phyloP scores from a whole-genome alignment of 2,888 invertebrate species.

The Mamestra brassicae region DNA sequence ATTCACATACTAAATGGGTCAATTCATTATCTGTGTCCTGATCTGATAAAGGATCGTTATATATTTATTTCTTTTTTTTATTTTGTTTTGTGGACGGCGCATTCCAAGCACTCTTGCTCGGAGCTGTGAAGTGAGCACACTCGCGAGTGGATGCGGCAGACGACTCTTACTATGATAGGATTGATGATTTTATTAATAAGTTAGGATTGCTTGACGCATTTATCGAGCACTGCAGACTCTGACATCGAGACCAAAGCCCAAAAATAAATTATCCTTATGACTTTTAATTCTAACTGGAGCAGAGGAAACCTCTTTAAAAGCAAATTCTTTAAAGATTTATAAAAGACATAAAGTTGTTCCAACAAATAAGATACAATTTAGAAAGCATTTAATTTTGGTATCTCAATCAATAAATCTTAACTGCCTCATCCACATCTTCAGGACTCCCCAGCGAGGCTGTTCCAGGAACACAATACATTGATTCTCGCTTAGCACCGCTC shows the following conservation, averaged over 20 bases:
- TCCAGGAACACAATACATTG: conserved; percentile 88
- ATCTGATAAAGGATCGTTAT: conserved; percentile 87
- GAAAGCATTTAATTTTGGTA: background rate
- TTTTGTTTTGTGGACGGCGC: conserved; percentile 78
- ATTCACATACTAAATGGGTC: conserved; percentile 88
- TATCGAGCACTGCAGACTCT: background rate
- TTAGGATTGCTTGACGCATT: background rate
- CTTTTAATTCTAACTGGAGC: background rate
- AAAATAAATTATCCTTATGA: background rate
- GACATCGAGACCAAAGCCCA: background rate
- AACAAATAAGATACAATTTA: background rate
- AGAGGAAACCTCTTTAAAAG: background rate
- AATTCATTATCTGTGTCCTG: conserved; percentile 86
- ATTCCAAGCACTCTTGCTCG: conserved; percentile 77
- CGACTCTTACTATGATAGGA: background rate
- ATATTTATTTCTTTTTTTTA: conserved; percentile 76
- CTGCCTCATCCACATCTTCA: conserved; percentile 72
- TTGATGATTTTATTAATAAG: background rate
- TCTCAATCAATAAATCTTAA: conserved; percentile 30
- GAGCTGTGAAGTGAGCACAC: conserved; percentile 61
- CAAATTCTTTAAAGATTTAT: background rate
- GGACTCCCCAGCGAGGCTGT: conserved; percentile 73
- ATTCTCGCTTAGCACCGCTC: conserved; percentile 87
- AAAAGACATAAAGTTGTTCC: background rate
- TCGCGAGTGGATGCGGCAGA: conserved; percentile 69